Evolutionary conservation across 2,797 vertebrate genomes (phyloP).

Genomic region (Salmo trutta): DNA sequence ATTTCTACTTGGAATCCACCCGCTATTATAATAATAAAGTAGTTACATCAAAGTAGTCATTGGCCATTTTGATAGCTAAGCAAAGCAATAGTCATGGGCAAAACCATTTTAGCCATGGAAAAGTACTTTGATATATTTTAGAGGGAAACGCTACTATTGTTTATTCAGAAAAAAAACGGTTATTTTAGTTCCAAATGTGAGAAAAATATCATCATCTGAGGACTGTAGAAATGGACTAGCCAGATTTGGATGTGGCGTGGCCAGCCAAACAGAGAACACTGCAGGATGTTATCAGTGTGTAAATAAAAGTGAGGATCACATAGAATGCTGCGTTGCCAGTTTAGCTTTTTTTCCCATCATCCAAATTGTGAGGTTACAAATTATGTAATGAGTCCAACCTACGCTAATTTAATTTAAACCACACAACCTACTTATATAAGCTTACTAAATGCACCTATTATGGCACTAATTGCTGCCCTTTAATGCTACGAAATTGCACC

Average conservation of each 20-base stretch:
- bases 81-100: constrained; percentile 1
- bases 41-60: background rate
- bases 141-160: background rate
- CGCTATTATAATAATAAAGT: background rate
- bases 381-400: background rate
- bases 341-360: background rate
- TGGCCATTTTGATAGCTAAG: background rate
- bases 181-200: background rate
- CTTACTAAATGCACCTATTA: constrained; percentile 10
- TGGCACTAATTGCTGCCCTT: constrained; percentile 12
- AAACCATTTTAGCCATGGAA: background rate
- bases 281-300: background rate
- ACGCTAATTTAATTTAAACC: background rate
- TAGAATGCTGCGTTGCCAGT: background rate
- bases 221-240: background rate
- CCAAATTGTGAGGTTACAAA: background rate
- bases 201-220: constrained; percentile 3
- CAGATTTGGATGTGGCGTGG: background rate
- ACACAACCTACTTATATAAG: background rate
- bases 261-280: background rate
- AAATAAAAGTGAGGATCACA: background rate
- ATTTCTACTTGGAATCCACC: constrained; percentile 14
- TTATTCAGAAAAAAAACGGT: background rate
- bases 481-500: constrained; percentile 13
- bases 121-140: background rate